Evolutionary conservation across 1,140 invertebrate species (phyloP), one percentile per base, ranked within the genome.

Genomic region (Trinorchestia longiramus): DNA sequence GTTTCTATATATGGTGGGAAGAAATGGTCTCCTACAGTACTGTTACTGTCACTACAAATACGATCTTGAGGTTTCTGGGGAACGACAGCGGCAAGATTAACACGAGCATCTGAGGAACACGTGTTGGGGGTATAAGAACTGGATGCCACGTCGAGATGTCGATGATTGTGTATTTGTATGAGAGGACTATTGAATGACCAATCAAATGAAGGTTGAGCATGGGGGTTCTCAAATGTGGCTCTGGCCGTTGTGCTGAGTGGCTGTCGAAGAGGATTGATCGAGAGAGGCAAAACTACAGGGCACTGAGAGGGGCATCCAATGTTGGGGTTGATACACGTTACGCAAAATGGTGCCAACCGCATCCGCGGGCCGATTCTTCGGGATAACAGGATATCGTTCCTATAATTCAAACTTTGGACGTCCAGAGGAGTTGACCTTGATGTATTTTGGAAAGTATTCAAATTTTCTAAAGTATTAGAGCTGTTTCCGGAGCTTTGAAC

Each of bases 211-310:
- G 88, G 88, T 47, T 43, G 92, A 40, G 88, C 23, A 42, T 15
- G 43, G 17, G 15, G 88, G 88, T 42, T 42, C 3, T 90, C 43
- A 15, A 90, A 41, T 90, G 88, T 90, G 41, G 88, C n/a, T 42
- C 88, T 41, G 41, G 43, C 43, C 8, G 88, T 42, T 90, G 88
- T 17, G 43, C 88, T 42, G 0, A 90, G 88, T 11, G 43, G 41
- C 15, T 90, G 41, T 90, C 92, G 41, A 40, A 45, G 43, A 11
- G 44, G 6, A 47, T 45, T 94, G 8, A 94, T n/a, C 43, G 92
- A n/a, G 40, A 94, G 44, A n/a, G 92, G 92, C 36, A 94, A 47
- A 23, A 94, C 92, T 44, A 94, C 43, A 47, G 92, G 92, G 92
- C 44, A 94, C 92, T 94, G 92, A 44, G 43, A 11, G 0, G 92